Evolutionary conservation across 2,113 vertebrate species (phyloP).

Genomic region (Pseudopipra pipra): DNA sequence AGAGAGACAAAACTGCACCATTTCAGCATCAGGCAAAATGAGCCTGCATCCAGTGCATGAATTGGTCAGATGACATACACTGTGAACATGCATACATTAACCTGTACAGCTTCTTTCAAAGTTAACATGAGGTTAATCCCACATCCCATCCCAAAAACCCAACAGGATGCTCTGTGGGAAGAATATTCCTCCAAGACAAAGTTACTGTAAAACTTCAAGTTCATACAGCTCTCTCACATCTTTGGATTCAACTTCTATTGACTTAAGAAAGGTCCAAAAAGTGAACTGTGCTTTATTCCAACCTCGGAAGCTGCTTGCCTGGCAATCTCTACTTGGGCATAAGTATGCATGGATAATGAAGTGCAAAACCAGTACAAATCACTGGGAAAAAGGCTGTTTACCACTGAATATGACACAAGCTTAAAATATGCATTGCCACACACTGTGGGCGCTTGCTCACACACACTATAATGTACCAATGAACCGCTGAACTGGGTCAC

Average conservation of each 20-base stretch:
- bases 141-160: neutral
- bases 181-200: neutral
- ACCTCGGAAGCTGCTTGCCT: neutral
- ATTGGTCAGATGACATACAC: fast-evolving
- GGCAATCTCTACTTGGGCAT: neutral
- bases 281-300: neutral
- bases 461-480: neutral
- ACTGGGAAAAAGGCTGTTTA: neutral
- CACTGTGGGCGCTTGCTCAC: neutral
- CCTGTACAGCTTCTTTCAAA: neutral
- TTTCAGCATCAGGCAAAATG: neutral
- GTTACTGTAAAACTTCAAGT: neutral
- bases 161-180: neutral
- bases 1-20: neutral
- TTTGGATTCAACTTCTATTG: neutral
- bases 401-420: neutral
- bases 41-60: neutral
- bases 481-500: neutral
- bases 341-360: neutral
- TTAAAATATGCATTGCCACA: neutral
- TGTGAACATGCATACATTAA: neutral
- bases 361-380: neutral
- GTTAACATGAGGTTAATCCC: neutral
- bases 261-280: neutral
- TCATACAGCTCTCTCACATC: neutral